Evolutionary conservation across 1,140 invertebrate genomes (phyloP).

Genomic region (Cepaea nemoralis): DNA sequence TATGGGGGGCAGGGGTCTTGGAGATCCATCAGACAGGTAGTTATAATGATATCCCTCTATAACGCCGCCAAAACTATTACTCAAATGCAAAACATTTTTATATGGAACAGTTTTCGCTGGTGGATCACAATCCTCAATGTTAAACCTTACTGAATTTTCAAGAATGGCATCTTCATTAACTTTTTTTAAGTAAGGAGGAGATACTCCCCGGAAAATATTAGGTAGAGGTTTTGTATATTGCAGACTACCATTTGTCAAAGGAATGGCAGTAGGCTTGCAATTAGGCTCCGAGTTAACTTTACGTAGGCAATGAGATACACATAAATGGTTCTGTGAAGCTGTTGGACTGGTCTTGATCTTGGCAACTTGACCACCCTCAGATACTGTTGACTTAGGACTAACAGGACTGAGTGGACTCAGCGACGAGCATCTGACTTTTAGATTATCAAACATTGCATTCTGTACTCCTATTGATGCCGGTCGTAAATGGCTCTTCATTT

Average conservation of each 20-base stretch:
- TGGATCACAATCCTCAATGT: neutral
- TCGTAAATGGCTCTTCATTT: constrained; percentile 52
- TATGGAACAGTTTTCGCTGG: neutral
- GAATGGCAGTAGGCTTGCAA: constrained; percentile 32
- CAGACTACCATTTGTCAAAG: constrained; percentile 6
- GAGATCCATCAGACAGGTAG: neutral
- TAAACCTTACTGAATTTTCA: neutral
- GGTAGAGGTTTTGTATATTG: constrained; percentile 55
- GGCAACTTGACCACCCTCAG: constrained; percentile 22
- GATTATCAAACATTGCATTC: constrained; percentile 63
- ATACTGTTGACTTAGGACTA: constrained; percentile 37
- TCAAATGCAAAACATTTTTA: neutral
- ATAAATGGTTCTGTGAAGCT: constrained; percentile 27
- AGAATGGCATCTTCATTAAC: constrained; percentile 41
- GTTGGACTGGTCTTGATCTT: constrained; percentile 38
- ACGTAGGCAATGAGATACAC: constrained; percentile 35
- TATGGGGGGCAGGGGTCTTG: neutral
- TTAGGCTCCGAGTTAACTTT: constrained; percentile 47
- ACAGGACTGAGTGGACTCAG: constrained; percentile 26
- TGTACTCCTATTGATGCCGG: constrained; percentile 47
- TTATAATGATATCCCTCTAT: neutral
- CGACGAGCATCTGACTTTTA: constrained; percentile 36
- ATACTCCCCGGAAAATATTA: constrained; percentile 52
- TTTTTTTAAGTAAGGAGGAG: constrained; percentile 50
- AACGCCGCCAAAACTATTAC: neutral